Base-by-base conservation (phyloP, 2,113 vertebrate genomes). In the Ptychochromis oligacanthus region DNA sequence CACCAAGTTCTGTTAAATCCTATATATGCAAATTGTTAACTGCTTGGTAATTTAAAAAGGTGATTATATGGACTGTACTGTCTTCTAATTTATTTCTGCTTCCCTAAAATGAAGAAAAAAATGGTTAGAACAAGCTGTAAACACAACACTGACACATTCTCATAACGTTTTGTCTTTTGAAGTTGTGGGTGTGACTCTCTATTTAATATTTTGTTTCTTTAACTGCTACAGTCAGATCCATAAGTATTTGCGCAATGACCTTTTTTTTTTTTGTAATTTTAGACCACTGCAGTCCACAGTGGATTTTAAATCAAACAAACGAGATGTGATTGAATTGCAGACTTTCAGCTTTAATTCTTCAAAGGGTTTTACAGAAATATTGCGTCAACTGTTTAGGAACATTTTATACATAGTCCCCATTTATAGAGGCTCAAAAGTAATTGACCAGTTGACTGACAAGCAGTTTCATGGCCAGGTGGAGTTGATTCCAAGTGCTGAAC, bases 281-380 rank as follows among this genome's bases (percentile, higher is more conserved):
- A 65, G 0, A 0, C 1, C 61, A 22, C 11, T n/a, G n/a, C 60
- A 5, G n/a, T 38, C 13, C 61, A 65, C 12, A 43, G 38, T 26
- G 62, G 38, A 8, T 67, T 17, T 46, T 26, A 67, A 67, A 67
- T 7, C 22, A 26, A 67, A 67, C 0, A 14, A 46, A 43, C 2
- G 46, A 24, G 20, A 61, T 61, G 28, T 8, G 34, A 40, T 5
- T 40, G 20, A 40, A 22, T 9, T 40, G 36, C 20, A 64, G 20
- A 64, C 6, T 24, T 64, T 40, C 12, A 64, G 60, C 31, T 64
- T 64, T 40, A 22, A 18, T 62, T n/a, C n/a, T 62, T n/a, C n/a
- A 14, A 2, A 6, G 36, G 36, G 36, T 36, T 7, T 36, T 7
- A 6, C 61, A 24, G 0, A 40, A 0, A 13, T 15, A 65, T 24